Evolutionary conservation across 2,888 invertebrate genomes (phyloP).

Genomic region (Eupithecia pulchellata): DNA sequence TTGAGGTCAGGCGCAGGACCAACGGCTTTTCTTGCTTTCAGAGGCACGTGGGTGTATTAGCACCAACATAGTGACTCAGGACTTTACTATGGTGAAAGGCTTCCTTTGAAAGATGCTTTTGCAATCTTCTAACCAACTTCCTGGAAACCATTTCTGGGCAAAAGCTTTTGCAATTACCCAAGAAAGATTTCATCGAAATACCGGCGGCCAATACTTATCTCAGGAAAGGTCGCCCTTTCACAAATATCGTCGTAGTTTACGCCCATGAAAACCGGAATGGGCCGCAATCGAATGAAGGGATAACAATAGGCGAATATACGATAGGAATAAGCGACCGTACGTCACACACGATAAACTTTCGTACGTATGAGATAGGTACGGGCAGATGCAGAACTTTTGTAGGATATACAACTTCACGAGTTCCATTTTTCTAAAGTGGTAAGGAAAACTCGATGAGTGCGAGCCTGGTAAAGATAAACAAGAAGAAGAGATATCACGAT

Average conservation of each 20-base stretch:
- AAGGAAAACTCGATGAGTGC: not conserved
- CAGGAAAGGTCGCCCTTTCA: not conserved
- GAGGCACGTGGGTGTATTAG: too few species aligned
- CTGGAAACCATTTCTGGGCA: not conserved
- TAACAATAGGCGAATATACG: conserved; percentile 55
- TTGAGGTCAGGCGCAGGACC: too few species aligned
- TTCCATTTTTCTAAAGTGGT: not conserved
- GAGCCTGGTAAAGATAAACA: not conserved
- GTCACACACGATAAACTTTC: conserved; percentile 54
- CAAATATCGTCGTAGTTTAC: conserved; percentile 24
- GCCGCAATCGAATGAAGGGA: conserved; percentile 47
- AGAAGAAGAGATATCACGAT: too few species aligned
- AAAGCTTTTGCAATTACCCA: not conserved
- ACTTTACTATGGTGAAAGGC: not conserved
- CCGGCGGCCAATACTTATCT: not conserved
- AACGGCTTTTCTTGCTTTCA: too few species aligned
- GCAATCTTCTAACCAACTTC: not conserved
- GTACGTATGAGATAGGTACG: conserved; percentile 1
- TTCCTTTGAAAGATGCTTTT: not conserved
- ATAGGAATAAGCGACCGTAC: conserved; percentile 54
- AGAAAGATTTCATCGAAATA: not conserved
- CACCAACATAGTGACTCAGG: not conserved
- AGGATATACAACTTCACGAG: conserved; percentile 2
- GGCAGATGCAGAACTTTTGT: conserved; percentile 1
- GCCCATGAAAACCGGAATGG: conserved; percentile 56